Evolutionary conservation across 2,113 vertebrate species (phyloP).

Genomic region (Silurus meridionalis): DNA sequence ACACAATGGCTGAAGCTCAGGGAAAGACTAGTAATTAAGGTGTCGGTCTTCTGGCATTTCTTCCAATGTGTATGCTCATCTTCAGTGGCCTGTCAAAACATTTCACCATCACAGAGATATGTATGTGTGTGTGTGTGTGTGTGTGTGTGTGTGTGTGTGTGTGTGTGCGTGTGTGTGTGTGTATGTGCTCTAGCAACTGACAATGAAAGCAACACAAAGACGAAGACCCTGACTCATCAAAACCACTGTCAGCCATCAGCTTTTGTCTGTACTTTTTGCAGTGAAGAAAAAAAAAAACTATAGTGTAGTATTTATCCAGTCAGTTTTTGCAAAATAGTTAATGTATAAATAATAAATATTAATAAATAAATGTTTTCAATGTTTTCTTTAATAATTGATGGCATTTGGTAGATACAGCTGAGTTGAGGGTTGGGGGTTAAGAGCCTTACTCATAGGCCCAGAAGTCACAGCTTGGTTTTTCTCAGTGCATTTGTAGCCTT

Average conservation of each 20-base stretch:
- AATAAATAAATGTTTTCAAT: background rate
- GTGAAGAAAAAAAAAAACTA: background rate
- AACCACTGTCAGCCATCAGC: background rate
- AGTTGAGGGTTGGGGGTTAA: too few species aligned
- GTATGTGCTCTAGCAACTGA: constrained; percentile 24
- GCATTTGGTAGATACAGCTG: too few species aligned
- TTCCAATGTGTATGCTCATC: constrained; percentile 43
- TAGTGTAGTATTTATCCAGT: background rate
- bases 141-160: constrained; percentile 36
- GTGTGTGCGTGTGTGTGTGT: constrained; percentile 33
- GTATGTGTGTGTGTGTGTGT: constrained; percentile 32
- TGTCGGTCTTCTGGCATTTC: constrained; percentile 30
- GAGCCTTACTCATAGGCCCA: too few species aligned
- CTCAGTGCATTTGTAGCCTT: too few species aligned
- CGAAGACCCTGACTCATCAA: background rate
- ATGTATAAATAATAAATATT: too few species aligned
- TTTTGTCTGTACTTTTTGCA: constrained; percentile 10
- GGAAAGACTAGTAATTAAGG: constrained; percentile 28
- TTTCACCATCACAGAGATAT: constrained; percentile 22
- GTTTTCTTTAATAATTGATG: background rate
- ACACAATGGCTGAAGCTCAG: constrained; percentile 29
- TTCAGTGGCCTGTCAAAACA: constrained; percentile 31
- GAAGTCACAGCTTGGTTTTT: too few species aligned
- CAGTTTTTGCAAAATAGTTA: background rate
- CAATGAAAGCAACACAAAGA: constrained; percentile 29